phyloP scores from a whole-genome alignment of 2,888 invertebrate genomes.

The Epinotia demarniana region DNA sequence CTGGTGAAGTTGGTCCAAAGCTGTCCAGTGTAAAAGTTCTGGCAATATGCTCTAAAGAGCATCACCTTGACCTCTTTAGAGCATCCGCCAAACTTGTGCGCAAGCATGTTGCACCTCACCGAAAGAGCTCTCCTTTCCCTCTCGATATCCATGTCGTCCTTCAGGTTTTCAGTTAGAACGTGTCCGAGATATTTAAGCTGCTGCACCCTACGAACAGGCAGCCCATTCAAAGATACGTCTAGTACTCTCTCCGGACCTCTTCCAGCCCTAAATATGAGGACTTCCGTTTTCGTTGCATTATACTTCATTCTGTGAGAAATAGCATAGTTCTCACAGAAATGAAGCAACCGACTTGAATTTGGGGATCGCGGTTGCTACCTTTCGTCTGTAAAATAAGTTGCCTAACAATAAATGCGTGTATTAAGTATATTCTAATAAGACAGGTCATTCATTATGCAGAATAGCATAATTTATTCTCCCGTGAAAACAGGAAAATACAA shows the following conservation, averaged over 20 bases:
- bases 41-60: not conserved
- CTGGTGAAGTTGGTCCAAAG: slow-evolving; percentile 6
- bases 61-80: not conserved
- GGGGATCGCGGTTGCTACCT: not conserved
- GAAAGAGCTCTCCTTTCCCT: not conserved
- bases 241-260: not conserved
- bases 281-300: not conserved
- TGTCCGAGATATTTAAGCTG: too few species aligned
- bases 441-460: too few species aligned
- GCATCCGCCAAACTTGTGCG: not conserved
- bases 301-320: slow-evolving; percentile 2
- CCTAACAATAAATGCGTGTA: not conserved
- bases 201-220: not conserved
- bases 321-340: too few species aligned
- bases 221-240: not conserved
- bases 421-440: not conserved
- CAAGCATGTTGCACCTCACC: slow-evolving; percentile 6
- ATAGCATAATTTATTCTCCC: not conserved
- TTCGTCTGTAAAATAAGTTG: not conserved
- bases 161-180: too few species aligned
- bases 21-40: not conserved
- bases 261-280: not conserved
- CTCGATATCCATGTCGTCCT: too few species aligned
- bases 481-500: not conserved
- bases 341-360: too few species aligned